Percentiles rank a stretch among this genome's conserved stretches.
These are phyloP conservation scores for Oryzias javanicus DNA, from an alignment of 2,113 vertebrate genomes.

Conservation along the genomic window DNA sequence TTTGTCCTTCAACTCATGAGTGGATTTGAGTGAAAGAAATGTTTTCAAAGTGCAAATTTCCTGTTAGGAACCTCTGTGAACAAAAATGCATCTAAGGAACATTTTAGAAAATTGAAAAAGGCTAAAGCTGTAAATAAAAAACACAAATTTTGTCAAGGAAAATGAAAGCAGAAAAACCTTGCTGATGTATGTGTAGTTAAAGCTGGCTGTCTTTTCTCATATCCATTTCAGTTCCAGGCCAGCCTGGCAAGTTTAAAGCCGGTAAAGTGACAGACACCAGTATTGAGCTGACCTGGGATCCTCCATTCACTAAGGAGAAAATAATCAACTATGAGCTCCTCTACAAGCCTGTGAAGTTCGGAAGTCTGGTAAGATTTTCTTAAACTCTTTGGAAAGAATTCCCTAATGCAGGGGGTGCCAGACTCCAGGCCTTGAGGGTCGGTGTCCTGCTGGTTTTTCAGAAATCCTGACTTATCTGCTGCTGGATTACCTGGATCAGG, in stretches of 20 bases:
- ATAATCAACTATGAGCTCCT: slow-evolving; percentile 93
- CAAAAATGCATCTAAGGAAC: neutral
- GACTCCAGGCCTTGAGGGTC: too few species aligned
- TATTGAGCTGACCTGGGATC: slow-evolving; percentile 89
- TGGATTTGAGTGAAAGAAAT: neutral
- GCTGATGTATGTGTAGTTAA: neutral
- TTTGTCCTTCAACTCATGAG: neutral
- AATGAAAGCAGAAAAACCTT: too few species aligned
- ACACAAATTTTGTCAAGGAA: neutral
- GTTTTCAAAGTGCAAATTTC: neutral
- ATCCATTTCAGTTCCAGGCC: slow-evolving; percentile 85
- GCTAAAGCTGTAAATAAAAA: neutral
- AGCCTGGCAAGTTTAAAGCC: slow-evolving; percentile 91
- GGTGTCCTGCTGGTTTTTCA: too few species aligned
- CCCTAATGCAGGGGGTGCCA: neutral
- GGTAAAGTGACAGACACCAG: slow-evolving; percentile 91
- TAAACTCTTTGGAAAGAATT: slow-evolving; percentile 17
- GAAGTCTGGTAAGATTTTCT: slow-evolving; percentile 81
- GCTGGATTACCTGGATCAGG: too few species aligned
- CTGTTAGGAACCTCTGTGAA: neutral
- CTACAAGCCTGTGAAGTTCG: slow-evolving; percentile 86
- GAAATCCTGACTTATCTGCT: too few species aligned
- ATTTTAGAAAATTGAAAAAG: neutral
- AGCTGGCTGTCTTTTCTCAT: slow-evolving; percentile 16
- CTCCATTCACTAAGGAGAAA: slow-evolving; percentile 87